Conservation (phyloP, 2,113 vertebrate genomes). For the Paralichthys olivaceus region DNA sequence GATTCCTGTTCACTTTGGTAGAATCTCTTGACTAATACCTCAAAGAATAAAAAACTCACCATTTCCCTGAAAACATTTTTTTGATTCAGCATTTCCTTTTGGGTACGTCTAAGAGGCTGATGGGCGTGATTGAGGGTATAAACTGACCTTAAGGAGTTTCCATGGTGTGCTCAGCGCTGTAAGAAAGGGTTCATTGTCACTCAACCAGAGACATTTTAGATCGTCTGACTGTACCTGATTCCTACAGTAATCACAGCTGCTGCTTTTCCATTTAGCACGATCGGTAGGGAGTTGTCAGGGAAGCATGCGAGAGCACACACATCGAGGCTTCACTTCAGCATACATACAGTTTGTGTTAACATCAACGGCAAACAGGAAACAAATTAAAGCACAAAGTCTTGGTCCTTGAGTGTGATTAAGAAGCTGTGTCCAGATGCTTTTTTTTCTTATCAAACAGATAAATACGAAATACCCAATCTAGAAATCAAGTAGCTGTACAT, state of each 20-base stretch:
- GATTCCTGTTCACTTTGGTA: slow-evolving; percentile 39
- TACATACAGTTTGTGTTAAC: slow-evolving; percentile 27
- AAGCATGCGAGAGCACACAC: slow-evolving; percentile 36
- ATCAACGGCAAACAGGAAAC: slow-evolving; percentile 29
- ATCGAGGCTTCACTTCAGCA: slow-evolving; percentile 22
- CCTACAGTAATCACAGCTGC: neutral
- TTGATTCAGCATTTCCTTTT: slow-evolving; percentile 23
- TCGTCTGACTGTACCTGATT: slow-evolving; percentile 11
- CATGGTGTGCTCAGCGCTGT: slow-evolving; percentile 5
- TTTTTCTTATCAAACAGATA: slow-evolving; percentile 6
- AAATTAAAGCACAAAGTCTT: slow-evolving; percentile 32
- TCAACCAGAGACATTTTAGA: slow-evolving; percentile 27
- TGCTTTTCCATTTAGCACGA: slow-evolving; percentile 9
- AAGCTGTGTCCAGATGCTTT: neutral
- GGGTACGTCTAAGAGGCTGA: slow-evolving; percentile 6
- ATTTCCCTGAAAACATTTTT: slow-evolving; percentile 42
- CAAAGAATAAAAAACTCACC: slow-evolving; percentile 4
- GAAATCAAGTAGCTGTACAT: slow-evolving; percentile 41
- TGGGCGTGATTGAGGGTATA: slow-evolving; percentile 12
- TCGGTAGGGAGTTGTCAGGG: slow-evolving; percentile 22
- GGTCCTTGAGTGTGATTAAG: slow-evolving; percentile 28
- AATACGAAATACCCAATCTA: slow-evolving; percentile 48
- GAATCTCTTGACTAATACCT: slow-evolving; percentile 6
- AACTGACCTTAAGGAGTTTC: neutral
- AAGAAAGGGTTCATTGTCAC: neutral